These are phyloP conservation scores for Leucosticte australis DNA, from an alignment of 2,113 vertebrate genomes.

Conservation along the genomic window DNA sequence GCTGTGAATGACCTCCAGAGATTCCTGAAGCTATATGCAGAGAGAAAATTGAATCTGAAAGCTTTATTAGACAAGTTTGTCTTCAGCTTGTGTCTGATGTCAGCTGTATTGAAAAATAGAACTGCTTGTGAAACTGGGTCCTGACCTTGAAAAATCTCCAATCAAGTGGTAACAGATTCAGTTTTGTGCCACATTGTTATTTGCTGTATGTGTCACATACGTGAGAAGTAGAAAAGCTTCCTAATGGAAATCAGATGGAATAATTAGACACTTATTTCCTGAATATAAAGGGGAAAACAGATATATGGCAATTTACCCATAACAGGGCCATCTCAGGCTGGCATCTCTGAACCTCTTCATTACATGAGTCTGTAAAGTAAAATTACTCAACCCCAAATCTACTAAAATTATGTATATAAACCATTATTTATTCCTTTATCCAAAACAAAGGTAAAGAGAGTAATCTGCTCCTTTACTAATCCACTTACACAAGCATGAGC, in stretches of 20 bases:
- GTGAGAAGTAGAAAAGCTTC: background rate
- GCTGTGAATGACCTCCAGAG: conserved; percentile 80
- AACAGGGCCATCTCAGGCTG: background rate
- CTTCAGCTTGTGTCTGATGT: conserved; percentile 72
- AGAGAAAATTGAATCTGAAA: conserved; percentile 81
- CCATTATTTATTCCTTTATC: background rate
- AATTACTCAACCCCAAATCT: background rate
- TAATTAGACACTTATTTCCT: background rate
- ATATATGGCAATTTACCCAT: background rate
- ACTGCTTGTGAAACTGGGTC: conserved; percentile 67
- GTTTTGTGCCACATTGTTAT: conserved; percentile 49
- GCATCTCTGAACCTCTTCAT: background rate
- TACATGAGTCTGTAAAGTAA: background rate
- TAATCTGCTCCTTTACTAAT: background rate
- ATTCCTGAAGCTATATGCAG: conserved; percentile 74
- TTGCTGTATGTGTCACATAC: conserved; percentile 38
- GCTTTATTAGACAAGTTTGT: conserved; percentile 82
- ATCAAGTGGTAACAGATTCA: conserved; percentile 55
- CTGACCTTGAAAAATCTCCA: conserved; percentile 74
- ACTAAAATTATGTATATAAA: background rate
- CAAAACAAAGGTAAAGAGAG: background rate
- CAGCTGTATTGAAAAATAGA: conserved; percentile 73
- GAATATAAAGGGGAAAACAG: background rate
- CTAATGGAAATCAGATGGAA: conserved; percentile 29
- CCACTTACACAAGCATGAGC: rapidly evolving